A percentile compares a stretch with the other conserved stretches of the same genome.
phyloP scores from a whole-genome alignment of 2,888 invertebrate genomes.

The Caenorhabditis sp. region DNA sequence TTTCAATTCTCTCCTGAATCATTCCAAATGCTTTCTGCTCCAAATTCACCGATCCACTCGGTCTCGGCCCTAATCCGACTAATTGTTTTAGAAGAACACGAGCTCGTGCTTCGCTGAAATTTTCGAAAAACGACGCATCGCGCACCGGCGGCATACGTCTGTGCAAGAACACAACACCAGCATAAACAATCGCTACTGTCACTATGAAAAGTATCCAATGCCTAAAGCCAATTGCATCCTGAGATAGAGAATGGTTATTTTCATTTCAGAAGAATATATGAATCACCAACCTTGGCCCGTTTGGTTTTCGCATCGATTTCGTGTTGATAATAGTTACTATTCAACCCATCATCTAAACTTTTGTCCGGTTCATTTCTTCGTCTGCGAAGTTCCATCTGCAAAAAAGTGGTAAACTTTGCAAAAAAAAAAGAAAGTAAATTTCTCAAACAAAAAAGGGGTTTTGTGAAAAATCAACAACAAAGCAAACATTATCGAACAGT shows the following conservation, averaged over 20 bases:
- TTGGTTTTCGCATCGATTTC: constrained; percentile 26
- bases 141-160: constrained; percentile 48
- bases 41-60: constrained; percentile 63
- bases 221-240: constrained; percentile 61
- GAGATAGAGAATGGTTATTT: not conserved
- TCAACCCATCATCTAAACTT: not conserved
- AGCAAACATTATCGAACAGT: not conserved
- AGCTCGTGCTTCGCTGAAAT: constrained; percentile 56
- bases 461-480: not conserved
- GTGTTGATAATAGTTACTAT: constrained; percentile 6
- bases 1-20: constrained; percentile 26
- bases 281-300: constrained; percentile 3
- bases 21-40: constrained; percentile 54
- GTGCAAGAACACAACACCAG: constrained; percentile 62
- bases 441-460: not conserved
- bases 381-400: constrained; percentile 20
- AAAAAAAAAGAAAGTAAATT: not conserved
- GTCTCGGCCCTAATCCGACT: constrained; percentile 62
- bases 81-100: constrained; percentile 57
- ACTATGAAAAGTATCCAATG: constrained; percentile 66
- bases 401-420: not conserved
- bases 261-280: too few species aligned
- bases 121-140: constrained; percentile 24
- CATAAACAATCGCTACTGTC: constrained; percentile 59
- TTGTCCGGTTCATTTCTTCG: constrained; percentile 2